These are phyloP conservation scores for Thinocorus orbignyianus DNA, from an alignment of 2,113 vertebrate species.

Conservation along the genomic window DNA sequence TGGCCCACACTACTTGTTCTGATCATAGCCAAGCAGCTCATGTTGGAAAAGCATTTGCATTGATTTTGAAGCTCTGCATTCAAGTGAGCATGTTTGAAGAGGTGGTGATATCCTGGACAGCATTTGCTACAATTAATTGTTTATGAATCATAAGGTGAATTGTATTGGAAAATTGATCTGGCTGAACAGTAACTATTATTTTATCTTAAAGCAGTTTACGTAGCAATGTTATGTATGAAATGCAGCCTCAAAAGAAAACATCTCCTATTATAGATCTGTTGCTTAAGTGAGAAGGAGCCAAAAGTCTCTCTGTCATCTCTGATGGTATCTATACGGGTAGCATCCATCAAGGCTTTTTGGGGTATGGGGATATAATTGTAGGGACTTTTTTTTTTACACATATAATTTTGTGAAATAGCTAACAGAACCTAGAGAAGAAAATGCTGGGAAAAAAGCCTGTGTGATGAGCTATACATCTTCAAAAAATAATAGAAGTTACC, in stretches of 20 bases:
- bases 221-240: neutral
- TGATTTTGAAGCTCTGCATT: neutral
- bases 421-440: neutral
- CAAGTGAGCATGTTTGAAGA: neutral
- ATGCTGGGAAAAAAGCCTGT: neutral
- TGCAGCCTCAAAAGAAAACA: neutral
- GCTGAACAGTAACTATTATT: neutral
- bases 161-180: neutral
- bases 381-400: neutral
- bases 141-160: neutral
- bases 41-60: neutral
- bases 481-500: neutral
- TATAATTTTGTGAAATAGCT: neutral
- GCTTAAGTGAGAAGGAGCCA: neutral
- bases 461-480: neutral
- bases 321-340: accelerated
- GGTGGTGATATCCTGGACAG: neutral
- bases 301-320: neutral
- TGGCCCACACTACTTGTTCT: neutral
- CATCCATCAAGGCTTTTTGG: neutral
- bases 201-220: neutral
- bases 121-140: neutral
- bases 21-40: neutral
- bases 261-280: neutral
- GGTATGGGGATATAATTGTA: neutral